Evolutionary conservation across 2,797 vertebrate species (phyloP).

Genomic region (Limosa lapponica): DNA sequence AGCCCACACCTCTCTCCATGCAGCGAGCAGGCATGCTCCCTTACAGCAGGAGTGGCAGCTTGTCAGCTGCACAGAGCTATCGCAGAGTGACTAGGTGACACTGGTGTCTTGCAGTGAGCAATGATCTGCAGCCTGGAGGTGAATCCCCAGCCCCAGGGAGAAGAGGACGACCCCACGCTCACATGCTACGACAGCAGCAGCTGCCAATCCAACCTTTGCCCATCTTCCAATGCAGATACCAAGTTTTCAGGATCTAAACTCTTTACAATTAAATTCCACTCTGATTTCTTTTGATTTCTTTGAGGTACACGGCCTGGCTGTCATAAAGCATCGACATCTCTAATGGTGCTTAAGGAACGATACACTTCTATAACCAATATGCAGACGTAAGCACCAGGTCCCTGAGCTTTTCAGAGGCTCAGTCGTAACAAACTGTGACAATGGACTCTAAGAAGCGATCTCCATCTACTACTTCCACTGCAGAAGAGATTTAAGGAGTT

Average conservation of each 20-base stretch:
- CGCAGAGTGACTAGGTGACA: rapidly evolving
- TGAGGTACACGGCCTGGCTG: neutral
- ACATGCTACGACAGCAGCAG: rapidly evolving
- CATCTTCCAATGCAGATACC: neutral
- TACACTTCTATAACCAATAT: neutral
- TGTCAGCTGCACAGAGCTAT: neutral
- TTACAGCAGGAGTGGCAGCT: neutral
- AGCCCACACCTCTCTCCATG: neutral
- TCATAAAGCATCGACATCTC: neutral
- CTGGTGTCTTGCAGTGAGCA: neutral
- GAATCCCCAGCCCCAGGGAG: neutral
- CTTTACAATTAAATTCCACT: neutral
- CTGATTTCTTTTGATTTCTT: neutral
- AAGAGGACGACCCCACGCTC: neutral
- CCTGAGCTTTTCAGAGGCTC: neutral
- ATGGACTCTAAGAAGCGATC: neutral
- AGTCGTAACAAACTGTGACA: neutral
- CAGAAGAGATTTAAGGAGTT: neutral
- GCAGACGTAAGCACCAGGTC: rapidly evolving
- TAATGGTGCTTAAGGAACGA: rapidly evolving
- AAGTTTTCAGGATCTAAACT: neutral
- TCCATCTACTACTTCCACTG: neutral
- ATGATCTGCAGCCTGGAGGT: neutral
- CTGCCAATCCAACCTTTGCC: neutral
- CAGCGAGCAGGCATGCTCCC: neutral